These are phyloP conservation scores for Lordiphosa clarofinis DNA, from an alignment of 1,140 invertebrate species.

Conservation along the genomic window DNA sequence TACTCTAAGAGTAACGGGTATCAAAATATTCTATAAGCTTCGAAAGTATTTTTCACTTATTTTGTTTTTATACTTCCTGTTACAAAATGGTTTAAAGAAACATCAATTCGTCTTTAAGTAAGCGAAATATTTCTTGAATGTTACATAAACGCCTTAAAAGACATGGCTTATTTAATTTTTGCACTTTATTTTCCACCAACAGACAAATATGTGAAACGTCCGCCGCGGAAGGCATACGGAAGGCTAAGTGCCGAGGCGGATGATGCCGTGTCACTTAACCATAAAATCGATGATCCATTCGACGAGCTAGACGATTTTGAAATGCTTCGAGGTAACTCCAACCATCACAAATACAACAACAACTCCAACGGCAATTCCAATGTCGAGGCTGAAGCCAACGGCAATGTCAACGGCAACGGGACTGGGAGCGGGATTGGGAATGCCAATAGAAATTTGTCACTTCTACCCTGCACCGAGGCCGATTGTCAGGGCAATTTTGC, in stretches of 20 bases:
- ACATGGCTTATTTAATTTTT: slow-evolving; percentile 24
- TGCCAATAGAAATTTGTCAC: slow-evolving; percentile 29
- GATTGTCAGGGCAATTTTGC: slow-evolving; percentile 77
- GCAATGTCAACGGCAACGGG: slow-evolving; percentile 17
- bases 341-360: slow-evolving; percentile 20
- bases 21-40: too few relatives aligned
- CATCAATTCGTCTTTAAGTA: too few relatives aligned
- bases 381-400: slow-evolving; percentile 30
- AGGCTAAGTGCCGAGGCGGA: slow-evolving; percentile 73
- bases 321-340: slow-evolving; percentile 63
- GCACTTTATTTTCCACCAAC: slow-evolving; percentile 20
- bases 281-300: slow-evolving; percentile 79
- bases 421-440: slow-evolving; percentile 24
- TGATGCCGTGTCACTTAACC: slow-evolving; percentile 66
- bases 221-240: slow-evolving; percentile 78
- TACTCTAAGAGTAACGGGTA: too few relatives aligned
- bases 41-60: too few relatives aligned
- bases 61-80: too few relatives aligned
- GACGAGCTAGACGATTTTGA: slow-evolving; percentile 79
- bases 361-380: slow-evolving; percentile 50
- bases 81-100: too few relatives aligned
- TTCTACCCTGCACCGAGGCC: slow-evolving; percentile 57
- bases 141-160: too few relatives aligned
- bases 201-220: slow-evolving; percentile 79
- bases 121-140: too few relatives aligned